Base-by-base conservation (phyloP, 1,140 invertebrate species). In the Zaprionus lachaisei region DNA sequence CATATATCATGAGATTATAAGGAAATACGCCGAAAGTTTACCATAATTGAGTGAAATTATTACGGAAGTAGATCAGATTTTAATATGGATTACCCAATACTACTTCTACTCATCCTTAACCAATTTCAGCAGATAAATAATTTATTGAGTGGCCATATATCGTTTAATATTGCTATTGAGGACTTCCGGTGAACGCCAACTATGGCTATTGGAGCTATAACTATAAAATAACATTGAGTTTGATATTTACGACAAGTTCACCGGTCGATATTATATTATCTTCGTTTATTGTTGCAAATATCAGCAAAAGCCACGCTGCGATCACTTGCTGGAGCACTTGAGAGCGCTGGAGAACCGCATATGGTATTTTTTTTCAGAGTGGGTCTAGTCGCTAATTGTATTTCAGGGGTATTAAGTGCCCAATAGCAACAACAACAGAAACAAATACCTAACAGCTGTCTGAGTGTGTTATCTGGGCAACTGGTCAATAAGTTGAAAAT, bases 191-290 rank as follows among this genome's bases (percentile, higher is more conserved):
- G 7, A 24, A 51, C 37, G 17, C 70, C 81, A 62, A 44, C 81
- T 73, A 60, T 62, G 44, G 68, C 26, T 63, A 56, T 28, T 54
- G 63, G 47, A 67, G 64, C 64, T 64, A 70, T 22, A 64, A 65
- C 54, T 66, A 63, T 78, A 81, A 63, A 65, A 71, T 80, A 82
- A 63, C 76, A 85, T 72, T 72, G 76, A 72, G 75, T 89, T 81
- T 89, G 83, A 85, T 89, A 89, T 89, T 89, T 89, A 90, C 85
- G 84, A 89, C 84, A 81, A 89, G 84, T 89, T 83, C 72, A 80
- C 44, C 68, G 79, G 74, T 90, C 85, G 85, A 89, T 89, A 89
- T 90, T 90, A 90, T 85, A 89, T 82, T 90, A 91, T 85, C 79
- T 90, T 64, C 57, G 69, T 85, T 89, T 84, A 89, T 89, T 77